Evolutionary conservation across 1,140 invertebrate genomes (phyloP), one percentile per base, ranked within the genome.

Genomic region (Tribolium castaneum): DNA sequence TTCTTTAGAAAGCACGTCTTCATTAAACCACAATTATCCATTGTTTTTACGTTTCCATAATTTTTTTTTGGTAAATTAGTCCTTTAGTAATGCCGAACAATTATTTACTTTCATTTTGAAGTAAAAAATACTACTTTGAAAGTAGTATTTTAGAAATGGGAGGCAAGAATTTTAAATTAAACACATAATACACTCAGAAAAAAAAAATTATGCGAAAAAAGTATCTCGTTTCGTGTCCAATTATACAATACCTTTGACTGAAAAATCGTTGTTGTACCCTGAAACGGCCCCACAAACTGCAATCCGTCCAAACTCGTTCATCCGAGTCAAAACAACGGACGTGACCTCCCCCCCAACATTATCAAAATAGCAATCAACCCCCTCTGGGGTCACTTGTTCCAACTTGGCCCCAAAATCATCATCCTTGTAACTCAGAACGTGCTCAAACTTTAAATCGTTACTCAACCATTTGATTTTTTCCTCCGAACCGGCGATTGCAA

Each of bases 301-400:
- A 13, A 93, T 86, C 59, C 92, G 85, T 3, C 92, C 92, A 73
- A 83, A 87, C n/a, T 84, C 81, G 25, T 89, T 92, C 92, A 93
- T 93, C 45, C 90, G 86, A 70, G 87, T 87, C 59, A 92, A 87
- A 22, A 93, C 88, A n/a, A 82, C 85, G 5, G 86, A 88, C 75
- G 91, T 91, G 39, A 92, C 90, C 82, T 91, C 89, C 30, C 92
- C 92, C 34, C 92, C 92, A 25, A 79, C 93, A 86, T 94, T 94
- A 82, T 94, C 93, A 86, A 94, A 94, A 81, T 93, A 94, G 77
- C 91, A 92, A 81, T 94, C 92, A 3, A 94, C 86, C 16, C 91
- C 92, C 10, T 92, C 87, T 0, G 92, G 92, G 10, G 92, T 92
- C 19, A 85, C 88, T 84, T 91, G 87, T 80, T 87, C 90, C 10